Evolutionary conservation across 2,113 vertebrate species (phyloP).

Genomic region (Muntiacus reevesi): DNA sequence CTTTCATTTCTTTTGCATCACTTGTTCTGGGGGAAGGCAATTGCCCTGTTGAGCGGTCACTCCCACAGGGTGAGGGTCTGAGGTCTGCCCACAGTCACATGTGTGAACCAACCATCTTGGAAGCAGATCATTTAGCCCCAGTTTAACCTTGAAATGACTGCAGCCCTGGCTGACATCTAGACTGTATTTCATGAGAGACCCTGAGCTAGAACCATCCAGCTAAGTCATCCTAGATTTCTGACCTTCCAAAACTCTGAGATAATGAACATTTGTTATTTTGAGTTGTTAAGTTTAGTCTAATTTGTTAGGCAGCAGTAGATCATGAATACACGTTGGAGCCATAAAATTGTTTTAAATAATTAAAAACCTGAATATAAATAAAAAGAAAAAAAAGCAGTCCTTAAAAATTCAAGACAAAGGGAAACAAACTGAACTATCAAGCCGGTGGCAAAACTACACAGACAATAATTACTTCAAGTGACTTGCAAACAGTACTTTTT

Average conservation of each 20-base stretch:
- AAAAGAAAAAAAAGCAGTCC: not conserved
- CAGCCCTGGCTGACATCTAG: not conserved
- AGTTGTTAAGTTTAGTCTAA: not conserved
- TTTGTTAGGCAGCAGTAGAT: not conserved
- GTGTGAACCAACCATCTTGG: not conserved
- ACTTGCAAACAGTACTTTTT: constrained; percentile 26
- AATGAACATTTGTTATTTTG: constrained; percentile 20
- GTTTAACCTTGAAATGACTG: not conserved
- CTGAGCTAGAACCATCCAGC: not conserved
- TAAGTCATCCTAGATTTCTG: not conserved
- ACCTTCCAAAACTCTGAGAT: not conserved
- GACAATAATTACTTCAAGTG: constrained; percentile 37
- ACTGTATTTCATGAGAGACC: not conserved
- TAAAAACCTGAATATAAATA: constrained; percentile 30
- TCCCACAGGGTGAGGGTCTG: not conserved
- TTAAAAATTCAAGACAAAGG: constrained; percentile 41
- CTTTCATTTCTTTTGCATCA: not conserved
- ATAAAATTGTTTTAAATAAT: constrained; percentile 36
- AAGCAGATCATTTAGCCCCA: not conserved
- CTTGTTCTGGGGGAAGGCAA: not conserved
- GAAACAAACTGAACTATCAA: not conserved
- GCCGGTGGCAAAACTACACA: constrained; percentile 16
- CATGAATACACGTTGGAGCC: not conserved
- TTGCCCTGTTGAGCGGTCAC: not conserved
- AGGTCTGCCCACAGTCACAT: not conserved